Base-by-base conservation (phyloP, 2,888 invertebrate species). In the Ormyrus nitidulus region DNA sequence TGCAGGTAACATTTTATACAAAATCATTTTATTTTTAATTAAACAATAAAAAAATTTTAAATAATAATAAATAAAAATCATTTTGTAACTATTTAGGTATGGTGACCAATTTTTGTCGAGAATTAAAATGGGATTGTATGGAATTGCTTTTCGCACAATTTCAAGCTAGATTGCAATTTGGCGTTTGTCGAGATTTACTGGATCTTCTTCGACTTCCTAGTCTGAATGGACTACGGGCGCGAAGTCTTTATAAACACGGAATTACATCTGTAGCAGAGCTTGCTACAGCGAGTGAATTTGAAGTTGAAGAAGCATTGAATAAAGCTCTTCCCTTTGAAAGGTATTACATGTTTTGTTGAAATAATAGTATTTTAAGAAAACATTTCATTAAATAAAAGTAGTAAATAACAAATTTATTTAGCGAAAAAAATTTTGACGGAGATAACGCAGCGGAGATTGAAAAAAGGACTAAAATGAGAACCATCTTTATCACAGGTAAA, bases 31-130 rank as follows among this genome's bases (percentile, higher is more conserved):
- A 34, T 4, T 34, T 34, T n/a, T 64, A 49, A 8, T 6, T n/a
- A 51, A 68, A 8, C 0, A 13, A 19, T 56, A 58, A 46, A 46
- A 9, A 65, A 59, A 58, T 66, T 73, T 69, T 1, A 19, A 19
- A 1, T 19, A 19, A 19, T 19, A 1, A 19, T 19, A 19, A 19
- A 72, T 11, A 13, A 64, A 34, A 5, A n/a, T 58, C 10, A 19
- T 13, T 19, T 49, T 71, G 13, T 54, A 6, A 46, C 69, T 71
- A 65, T 70, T 64, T 84, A 96, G 98, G 98, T 77, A 99, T 99
- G 96, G 96, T 99, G 0, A 97, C 98, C 4, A 94, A 96, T n/a
- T 99, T 99, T 91, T 98, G 98, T 90, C 94, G 94, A 82, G 95
- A 97, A 74, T 91, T 99, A 10, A 97, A 98, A 46, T 99, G 99